phyloP scores from a whole-genome alignment of 2,888 invertebrate genomes.

The Oxycera nigricornis region DNA sequence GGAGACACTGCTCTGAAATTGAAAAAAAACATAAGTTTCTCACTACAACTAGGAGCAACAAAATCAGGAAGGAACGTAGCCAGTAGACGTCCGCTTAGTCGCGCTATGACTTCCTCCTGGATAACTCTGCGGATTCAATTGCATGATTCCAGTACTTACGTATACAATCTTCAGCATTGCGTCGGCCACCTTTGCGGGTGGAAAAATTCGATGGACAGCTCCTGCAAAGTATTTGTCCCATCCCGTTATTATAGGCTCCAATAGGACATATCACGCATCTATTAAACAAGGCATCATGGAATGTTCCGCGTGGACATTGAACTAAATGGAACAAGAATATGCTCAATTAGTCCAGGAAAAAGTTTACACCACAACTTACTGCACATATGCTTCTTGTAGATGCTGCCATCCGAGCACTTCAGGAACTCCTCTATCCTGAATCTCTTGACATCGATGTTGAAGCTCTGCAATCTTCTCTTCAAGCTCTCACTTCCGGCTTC shows the following conservation, averaged over 20 bases:
- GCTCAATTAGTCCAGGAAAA: slow-evolving; percentile 26
- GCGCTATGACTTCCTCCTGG: no score
- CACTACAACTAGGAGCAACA: neutral
- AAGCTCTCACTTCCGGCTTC: slow-evolving; percentile 49
- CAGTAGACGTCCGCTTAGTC: no score
- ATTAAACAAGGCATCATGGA: slow-evolving; percentile 65
- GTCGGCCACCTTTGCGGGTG: slow-evolving; percentile 64
- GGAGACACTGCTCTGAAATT: slow-evolving; percentile 65
- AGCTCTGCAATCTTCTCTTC: slow-evolving; percentile 46
- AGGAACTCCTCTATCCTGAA: slow-evolving; percentile 52
- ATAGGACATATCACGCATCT: slow-evolving; percentile 68
- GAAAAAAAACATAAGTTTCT: neutral
- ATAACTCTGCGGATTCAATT: no score
- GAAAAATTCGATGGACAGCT: slow-evolving; percentile 67
- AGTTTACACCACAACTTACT: slow-evolving; percentile 61
- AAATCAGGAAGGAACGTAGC: neutral
- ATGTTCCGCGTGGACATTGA: slow-evolving; percentile 71
- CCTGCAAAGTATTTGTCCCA: slow-evolving; percentile 65
- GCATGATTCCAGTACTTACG: slow-evolving; percentile 60
- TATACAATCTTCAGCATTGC: slow-evolving; percentile 65
- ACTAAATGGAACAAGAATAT: slow-evolving; percentile 61
- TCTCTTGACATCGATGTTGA: slow-evolving; percentile 50
- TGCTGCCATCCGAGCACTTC: slow-evolving; percentile 65
- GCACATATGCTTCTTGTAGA: slow-evolving; percentile 65
- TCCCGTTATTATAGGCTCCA: slow-evolving; percentile 67